Base-by-base conservation (phyloP, 1,140 invertebrate species). In the Drosophila miranda region DNA sequence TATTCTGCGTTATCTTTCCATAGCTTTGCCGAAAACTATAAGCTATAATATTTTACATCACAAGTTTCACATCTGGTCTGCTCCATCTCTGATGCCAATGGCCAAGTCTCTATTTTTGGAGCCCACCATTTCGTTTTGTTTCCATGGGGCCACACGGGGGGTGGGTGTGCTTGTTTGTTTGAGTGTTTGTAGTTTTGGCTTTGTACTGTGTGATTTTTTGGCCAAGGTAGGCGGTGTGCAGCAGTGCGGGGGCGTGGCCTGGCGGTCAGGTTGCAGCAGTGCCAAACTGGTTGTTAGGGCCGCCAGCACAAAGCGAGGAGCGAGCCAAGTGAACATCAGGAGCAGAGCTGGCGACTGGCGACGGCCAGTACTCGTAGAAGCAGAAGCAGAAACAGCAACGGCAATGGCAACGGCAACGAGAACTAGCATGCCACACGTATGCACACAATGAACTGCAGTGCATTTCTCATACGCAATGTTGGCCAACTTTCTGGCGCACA, bases 151-250 rank as follows among this genome's bases (percentile, higher is more conserved):
- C 48, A 43, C 49, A 34, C 16, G 19, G 48, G 14, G 34, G 14
- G 14, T 5, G 28, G 16, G 9, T 11, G 41, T 4, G 23, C 19
- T 19, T 19, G 57, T 63, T 60, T 57, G 75, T 59, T 59, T 73
- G 61, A 54, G 44, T 84, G 76, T 73, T 84, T 77, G 76, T 80
- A 74, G 81, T 76, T 84, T 77, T 80, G 80, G 72, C 81, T 80
- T 84, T 86, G 80, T 74, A 67, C 67, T 84, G 73, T 80, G 81
- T 84, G 80, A 86, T 84, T 84, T 86, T 86, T 86, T 63, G 62
- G 62, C 56, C 78, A 52, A 59, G 48, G 14, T 53, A 61, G 63
- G 70, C 63, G 61, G 16, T 13, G 14, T 23, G 45, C 13, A 21
- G 23, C 8, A 6, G 13, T 8, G 48, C 11, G 26, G 73, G 34